Conservation (phyloP, 2,888 invertebrate species). For the Omphaloscelis lunosa region DNA sequence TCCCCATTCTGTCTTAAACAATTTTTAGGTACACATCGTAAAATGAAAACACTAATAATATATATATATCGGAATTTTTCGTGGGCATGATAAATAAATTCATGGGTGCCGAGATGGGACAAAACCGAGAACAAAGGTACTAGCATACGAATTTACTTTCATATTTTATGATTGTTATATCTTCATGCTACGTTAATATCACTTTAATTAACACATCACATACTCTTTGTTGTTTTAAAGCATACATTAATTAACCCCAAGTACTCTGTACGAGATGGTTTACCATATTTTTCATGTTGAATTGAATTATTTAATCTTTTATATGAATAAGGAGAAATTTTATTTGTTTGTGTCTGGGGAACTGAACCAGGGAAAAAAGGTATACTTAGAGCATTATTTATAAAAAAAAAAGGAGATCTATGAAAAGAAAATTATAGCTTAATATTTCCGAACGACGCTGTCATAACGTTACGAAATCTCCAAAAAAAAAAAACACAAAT, state of each 20-base stretch:
- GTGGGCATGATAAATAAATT: too few species aligned
- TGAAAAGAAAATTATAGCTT: background rate
- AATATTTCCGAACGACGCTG: background rate
- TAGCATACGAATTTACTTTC: background rate
- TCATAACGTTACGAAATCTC: background rate
- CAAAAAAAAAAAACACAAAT: background rate
- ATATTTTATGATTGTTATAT: background rate
- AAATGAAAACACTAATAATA: too few species aligned
- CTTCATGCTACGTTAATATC: background rate
- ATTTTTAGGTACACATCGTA: too few species aligned
- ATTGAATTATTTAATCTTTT: background rate
- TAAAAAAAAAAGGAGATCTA: background rate
- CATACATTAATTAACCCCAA: constrained; percentile 17
- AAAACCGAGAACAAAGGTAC: too few species aligned
- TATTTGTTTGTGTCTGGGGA: background rate
- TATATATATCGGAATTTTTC: too few species aligned
- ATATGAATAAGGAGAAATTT: background rate
- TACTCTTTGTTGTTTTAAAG: constrained; percentile 18
- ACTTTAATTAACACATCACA: constrained; percentile 27
- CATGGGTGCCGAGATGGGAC: too few species aligned
- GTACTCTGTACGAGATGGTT: constrained; percentile 16
- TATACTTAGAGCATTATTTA: background rate
- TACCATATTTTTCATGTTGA: constrained; percentile 11
- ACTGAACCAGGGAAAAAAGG: background rate
- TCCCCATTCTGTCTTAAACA: too few species aligned